phyloP scores from a whole-genome alignment of 64 coral and sea anemone genomes.

The Stylophora pistillata region DNA sequence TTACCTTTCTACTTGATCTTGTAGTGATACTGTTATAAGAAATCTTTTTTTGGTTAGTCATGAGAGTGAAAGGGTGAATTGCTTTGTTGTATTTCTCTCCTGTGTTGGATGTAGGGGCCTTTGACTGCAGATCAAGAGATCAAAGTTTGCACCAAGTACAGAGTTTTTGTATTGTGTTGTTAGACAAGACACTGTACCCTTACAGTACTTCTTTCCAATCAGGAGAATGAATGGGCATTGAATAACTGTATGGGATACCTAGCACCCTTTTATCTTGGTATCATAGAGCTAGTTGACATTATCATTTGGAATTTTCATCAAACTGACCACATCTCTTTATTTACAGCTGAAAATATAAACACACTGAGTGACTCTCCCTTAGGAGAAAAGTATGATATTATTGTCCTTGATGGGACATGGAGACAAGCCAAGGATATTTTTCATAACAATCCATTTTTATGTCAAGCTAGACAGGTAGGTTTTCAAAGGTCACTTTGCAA shows the following conservation, averaged over 20 bases:
- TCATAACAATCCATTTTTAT: constrained; percentile 61
- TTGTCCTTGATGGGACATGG: constrained; percentile 97
- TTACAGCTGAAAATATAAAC: constrained; percentile 81
- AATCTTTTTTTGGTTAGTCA: too few relatives aligned
- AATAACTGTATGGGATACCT: too few relatives aligned
- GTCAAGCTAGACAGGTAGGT: constrained; percentile 76
- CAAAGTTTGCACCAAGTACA: too few relatives aligned
- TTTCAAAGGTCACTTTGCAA: background rate
- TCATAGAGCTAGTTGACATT: background rate
- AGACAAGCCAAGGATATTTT: constrained; percentile 86
- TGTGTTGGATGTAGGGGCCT: too few relatives aligned
- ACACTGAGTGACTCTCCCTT: constrained; percentile 11
- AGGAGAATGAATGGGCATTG: background rate
- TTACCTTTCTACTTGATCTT: too few relatives aligned
- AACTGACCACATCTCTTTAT: background rate
- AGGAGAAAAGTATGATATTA: constrained; percentile 60
- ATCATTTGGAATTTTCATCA: background rate
- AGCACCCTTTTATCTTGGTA: background rate
- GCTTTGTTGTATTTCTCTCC: too few relatives aligned
- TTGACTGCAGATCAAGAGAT: too few relatives aligned
- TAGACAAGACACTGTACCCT: too few relatives aligned
- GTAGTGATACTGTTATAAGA: too few relatives aligned
- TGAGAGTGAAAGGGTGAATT: too few relatives aligned
- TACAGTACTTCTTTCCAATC: background rate
- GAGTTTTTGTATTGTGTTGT: too few relatives aligned